phyloP scores from a whole-genome alignment of 2,113 vertebrate genomes.

The Heptranchias perlo region DNA sequence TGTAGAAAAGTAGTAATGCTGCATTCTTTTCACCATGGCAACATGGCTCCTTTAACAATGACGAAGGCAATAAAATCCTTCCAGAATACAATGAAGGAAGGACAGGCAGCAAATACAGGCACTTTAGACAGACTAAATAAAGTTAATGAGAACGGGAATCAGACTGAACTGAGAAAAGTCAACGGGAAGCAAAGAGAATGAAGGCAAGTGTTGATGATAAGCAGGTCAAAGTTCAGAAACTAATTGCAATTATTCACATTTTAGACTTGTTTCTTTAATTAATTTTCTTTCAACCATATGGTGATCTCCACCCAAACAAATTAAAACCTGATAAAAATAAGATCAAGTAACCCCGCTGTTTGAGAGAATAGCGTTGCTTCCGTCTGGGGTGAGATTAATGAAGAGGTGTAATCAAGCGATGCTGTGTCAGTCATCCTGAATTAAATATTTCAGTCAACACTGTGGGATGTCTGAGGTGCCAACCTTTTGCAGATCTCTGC shows the following conservation, averaged over 20 bases:
- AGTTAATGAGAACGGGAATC: not conserved
- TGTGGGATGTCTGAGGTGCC: not conserved
- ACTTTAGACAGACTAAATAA: not conserved
- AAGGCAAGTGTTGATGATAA: not conserved
- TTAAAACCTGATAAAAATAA: not conserved
- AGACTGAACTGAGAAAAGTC: not conserved
- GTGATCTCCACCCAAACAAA: not conserved
- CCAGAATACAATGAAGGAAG: not conserved
- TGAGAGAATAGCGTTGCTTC: not conserved
- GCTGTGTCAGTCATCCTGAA: not conserved
- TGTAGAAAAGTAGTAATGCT: not conserved
- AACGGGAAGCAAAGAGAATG: not conserved
- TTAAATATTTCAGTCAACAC: not conserved
- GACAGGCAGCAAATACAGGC: too few species aligned
- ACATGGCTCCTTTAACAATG: not conserved
- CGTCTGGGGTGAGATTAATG: not conserved
- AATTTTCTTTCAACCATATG: not conserved
- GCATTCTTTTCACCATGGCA: not conserved
- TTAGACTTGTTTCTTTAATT: constrained; percentile 22
- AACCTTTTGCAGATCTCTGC: not conserved
- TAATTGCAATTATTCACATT: not conserved
- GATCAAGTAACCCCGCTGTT: not conserved
- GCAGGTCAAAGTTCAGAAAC: not conserved
- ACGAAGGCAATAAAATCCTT: not conserved
- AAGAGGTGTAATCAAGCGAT: not conserved